phyloP scores from a whole-genome alignment of 2,888 invertebrate species.

The Tipula unca region DNA sequence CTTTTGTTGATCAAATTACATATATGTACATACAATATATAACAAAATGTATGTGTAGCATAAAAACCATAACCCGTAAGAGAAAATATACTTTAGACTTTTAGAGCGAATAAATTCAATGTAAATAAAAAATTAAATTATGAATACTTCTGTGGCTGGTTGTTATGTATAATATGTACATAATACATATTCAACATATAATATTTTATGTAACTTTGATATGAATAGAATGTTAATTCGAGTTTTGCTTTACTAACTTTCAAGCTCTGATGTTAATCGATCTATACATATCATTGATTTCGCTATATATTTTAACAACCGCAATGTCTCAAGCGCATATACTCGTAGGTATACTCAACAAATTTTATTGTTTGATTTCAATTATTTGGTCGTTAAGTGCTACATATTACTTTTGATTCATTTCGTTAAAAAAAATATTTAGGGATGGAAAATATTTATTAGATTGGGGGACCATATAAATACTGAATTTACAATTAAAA shows the following conservation, averaged over 20 bases:
- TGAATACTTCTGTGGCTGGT: not conserved
- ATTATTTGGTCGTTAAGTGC: too few relatives aligned
- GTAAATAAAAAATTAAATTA: not conserved
- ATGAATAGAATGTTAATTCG: not conserved
- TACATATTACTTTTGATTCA: too few relatives aligned
- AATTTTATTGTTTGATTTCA: too few relatives aligned
- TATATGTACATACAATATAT: too few relatives aligned
- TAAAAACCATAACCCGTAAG: not conserved
- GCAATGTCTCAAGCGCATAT: too few relatives aligned
- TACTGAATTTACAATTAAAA: too few relatives aligned
- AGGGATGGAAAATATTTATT: too few relatives aligned
- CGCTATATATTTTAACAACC: too few relatives aligned
- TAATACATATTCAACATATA: not conserved
- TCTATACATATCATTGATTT: not conserved
- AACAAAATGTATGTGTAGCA: not conserved
- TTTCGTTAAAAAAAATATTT: too few relatives aligned
- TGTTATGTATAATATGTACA: not conserved
- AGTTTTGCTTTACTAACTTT: not conserved
- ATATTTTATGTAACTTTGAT: not conserved
- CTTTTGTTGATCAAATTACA: not conserved
- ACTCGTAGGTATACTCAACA: too few relatives aligned
- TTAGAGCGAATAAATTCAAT: not conserved
- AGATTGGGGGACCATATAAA: too few relatives aligned
- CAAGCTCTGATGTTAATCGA: not conserved
- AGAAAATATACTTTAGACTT: conserved; percentile 14